Evolutionary conservation across 2,888 invertebrate species (phyloP).

Genomic region (Drosophila macrospina): DNA sequence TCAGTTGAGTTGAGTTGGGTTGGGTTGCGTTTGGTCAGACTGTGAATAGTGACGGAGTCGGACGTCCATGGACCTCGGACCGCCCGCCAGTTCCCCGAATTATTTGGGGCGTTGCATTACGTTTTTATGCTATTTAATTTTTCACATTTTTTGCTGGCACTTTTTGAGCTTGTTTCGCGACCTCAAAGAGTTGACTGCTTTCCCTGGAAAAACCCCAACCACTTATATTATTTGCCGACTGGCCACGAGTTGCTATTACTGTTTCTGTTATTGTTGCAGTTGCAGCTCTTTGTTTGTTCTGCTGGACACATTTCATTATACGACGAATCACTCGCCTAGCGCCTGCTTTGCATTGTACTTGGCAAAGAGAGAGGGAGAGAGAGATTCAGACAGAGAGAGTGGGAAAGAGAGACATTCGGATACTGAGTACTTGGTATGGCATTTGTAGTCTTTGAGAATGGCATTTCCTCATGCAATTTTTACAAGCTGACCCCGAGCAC

Average conservation of each 20-base stretch:
- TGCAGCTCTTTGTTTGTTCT: slow-evolving; percentile 66
- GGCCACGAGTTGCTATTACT: slow-evolving; percentile 28
- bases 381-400: too few relatives aligned
- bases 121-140: slow-evolving; percentile 79
- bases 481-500: slow-evolving; percentile 42
- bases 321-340: slow-evolving; percentile 36
- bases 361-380: slow-evolving; percentile 25
- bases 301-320: slow-evolving; percentile 76
- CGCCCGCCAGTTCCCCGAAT: slow-evolving; percentile 47
- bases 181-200: slow-evolving; percentile 71
- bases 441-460: slow-evolving; percentile 75
- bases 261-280: slow-evolving; percentile 21
- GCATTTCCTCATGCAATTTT: slow-evolving; percentile 83
- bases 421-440: slow-evolving; percentile 47
- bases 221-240: slow-evolving; percentile 62
- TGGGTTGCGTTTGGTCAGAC: slow-evolving; percentile 18
- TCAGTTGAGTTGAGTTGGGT: slow-evolving; percentile 40
- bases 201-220: slow-evolving; percentile 62
- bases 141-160: slow-evolving; percentile 55
- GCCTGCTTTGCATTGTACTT: slow-evolving; percentile 63
- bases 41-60: slow-evolving; percentile 13
- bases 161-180: slow-evolving; percentile 45
- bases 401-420: not conserved
- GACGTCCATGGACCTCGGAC: slow-evolving; percentile 1
- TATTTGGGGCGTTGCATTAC: slow-evolving; percentile 70